Percentiles rank a stretch among this genome's conserved stretches.
Evolutionary conservation across 2,888 invertebrate genomes (phyloP).

Genomic region (Selenia dentaria): DNA sequence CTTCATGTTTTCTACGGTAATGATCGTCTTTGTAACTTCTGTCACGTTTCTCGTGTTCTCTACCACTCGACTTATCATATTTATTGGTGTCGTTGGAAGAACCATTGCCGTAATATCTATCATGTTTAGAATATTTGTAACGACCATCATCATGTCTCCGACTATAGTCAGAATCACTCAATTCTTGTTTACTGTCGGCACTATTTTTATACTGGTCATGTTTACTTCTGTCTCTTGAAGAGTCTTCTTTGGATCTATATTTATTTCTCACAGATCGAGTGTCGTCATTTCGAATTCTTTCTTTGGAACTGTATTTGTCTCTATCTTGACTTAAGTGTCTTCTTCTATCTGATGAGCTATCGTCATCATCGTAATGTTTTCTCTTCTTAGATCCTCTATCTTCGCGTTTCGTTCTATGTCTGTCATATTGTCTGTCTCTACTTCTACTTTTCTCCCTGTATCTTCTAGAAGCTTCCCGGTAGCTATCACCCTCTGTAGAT

Average conservation of each 20-base stretch:
- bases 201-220: neutral
- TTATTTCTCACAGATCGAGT: neutral
- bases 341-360: neutral
- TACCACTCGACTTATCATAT: slow-evolving; percentile 1
- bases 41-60: neutral
- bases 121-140: neutral
- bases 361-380: neutral
- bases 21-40: slow-evolving; percentile 2
- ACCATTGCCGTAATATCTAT: neutral
- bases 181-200: neutral
- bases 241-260: neutral
- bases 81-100: neutral
- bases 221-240: neutral
- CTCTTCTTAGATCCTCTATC: slow-evolving; percentile 3
- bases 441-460: slow-evolving; percentile 14
- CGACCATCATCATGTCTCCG: neutral
- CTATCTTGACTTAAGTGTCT: neutral
- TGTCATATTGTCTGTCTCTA: neutral
- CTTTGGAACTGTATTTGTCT: slow-evolving; percentile 1
- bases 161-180: neutral
- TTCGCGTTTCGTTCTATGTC: slow-evolving; percentile 1
- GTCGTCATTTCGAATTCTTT: slow-evolving; percentile 1
- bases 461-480: slow-evolving; percentile 4
- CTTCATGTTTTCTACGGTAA: slow-evolving; percentile 3
- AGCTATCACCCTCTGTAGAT: slow-evolving; percentile 12